Percentiles rank a stretch among this genome's conserved stretches.
Evolutionary conservation across 1,140 invertebrate species (phyloP).

Genomic region (Rhopalosiphum padi): DNA sequence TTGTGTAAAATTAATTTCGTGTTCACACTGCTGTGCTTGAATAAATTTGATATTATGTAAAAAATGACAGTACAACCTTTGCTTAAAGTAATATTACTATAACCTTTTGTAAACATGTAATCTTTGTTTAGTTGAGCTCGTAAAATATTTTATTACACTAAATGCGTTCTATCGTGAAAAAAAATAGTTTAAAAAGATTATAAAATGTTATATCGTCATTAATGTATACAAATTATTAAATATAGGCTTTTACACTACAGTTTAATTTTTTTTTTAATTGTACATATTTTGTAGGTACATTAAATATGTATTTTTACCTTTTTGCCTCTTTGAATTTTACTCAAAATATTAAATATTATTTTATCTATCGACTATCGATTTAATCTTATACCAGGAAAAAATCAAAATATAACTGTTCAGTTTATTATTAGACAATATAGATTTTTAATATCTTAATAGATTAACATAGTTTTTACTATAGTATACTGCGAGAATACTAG

Average conservation of each 20-base stretch:
- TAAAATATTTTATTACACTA: not conserved
- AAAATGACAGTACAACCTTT: constrained; percentile 22
- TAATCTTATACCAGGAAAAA: not conserved
- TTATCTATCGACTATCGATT: not conserved
- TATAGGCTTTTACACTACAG: not conserved
- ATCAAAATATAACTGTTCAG: not conserved
- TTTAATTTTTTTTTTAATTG: not conserved
- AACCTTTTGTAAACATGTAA: constrained; percentile 32
- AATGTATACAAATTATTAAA: not conserved
- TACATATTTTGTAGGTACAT: not conserved
- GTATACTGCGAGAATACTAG: not conserved
- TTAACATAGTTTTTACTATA: not conserved
- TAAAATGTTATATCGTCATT: not conserved
- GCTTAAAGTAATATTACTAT: not conserved
- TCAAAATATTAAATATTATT: not conserved
- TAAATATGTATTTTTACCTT: not conserved
- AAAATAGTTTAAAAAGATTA: not conserved
- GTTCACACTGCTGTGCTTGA: not conserved
- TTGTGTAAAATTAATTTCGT: constrained; percentile 32
- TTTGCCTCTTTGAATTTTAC: not conserved
- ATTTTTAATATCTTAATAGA: not conserved
- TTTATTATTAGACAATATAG: not conserved
- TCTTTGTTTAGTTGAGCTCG: constrained; percentile 25
- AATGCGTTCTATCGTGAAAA: not conserved
- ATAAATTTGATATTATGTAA: constrained; percentile 17